Evolutionary conservation across 1,140 invertebrate species (phyloP).

Genomic region (Drosophila pandora): DNA sequence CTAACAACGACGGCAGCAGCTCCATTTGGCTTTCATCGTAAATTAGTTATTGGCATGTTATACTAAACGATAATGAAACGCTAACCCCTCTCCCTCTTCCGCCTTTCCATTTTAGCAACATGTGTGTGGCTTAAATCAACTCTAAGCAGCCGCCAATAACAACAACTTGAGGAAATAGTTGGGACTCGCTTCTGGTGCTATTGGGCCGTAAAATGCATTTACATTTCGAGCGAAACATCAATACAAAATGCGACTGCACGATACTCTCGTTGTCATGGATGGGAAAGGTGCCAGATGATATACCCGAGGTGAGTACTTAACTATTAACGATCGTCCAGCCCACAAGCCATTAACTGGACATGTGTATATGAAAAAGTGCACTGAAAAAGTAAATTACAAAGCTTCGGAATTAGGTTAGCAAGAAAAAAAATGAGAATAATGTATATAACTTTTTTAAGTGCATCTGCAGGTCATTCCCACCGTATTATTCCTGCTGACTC

Average conservation of each 20-base stretch:
- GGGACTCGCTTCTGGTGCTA: constrained; percentile 18
- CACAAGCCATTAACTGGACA: constrained; percentile 29
- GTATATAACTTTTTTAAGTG: constrained; percentile 9
- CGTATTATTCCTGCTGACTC: constrained; percentile 8
- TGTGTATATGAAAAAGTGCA: not conserved
- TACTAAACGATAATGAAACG: constrained; percentile 75
- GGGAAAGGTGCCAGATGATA: constrained; percentile 97
- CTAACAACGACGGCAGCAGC: constrained; percentile 34
- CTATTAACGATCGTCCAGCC: constrained; percentile 19
- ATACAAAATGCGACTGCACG: constrained; percentile 97
- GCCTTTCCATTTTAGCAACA: constrained; percentile 45
- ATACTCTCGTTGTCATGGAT: constrained; percentile 98
- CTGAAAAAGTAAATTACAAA: not conserved
- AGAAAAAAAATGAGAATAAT: not conserved
- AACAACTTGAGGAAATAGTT: constrained; percentile 39
- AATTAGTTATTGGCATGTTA: constrained; percentile 81
- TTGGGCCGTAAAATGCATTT: constrained; percentile 88
- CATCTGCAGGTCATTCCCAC: not conserved
- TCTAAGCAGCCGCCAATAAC: constrained; percentile 10
- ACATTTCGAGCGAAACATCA: constrained; percentile 96
- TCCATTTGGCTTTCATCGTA: constrained; percentile 69
- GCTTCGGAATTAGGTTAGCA: not conserved
- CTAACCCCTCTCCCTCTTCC: constrained; percentile 1
- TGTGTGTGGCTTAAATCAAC: constrained; percentile 63
- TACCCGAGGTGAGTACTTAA: constrained; percentile 91